phyloP scores from a whole-genome alignment of 1,140 invertebrate species.

The Papilio xuthus region DNA sequence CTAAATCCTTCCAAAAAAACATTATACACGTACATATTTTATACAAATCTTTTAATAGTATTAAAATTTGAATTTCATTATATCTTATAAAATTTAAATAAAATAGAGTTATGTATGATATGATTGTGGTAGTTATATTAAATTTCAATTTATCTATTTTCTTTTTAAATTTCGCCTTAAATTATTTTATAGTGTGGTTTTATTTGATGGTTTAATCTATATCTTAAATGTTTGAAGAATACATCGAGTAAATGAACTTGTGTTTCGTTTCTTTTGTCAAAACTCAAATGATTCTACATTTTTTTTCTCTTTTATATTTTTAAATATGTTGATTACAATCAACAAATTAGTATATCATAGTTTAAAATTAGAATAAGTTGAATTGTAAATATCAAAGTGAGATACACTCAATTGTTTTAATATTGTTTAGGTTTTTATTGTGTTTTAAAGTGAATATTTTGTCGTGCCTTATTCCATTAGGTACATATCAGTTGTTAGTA shows the following conservation, averaged over 20 bases:
- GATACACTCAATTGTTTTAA: constrained; percentile 5
- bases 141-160: too few species aligned
- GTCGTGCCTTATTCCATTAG: constrained; percentile 35
- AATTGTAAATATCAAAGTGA: constrained; percentile 25
- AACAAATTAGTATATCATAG: not conserved
- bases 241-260: too few species aligned
- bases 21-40: not conserved
- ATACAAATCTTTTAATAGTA: not conserved
- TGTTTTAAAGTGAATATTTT: constrained; percentile 17
- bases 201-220: too few species aligned
- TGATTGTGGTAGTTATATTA: not conserved
- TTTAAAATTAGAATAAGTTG: not conserved
- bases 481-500: constrained; percentile 21
- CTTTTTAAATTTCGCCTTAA: too few species aligned
- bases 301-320: not conserved
- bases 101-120: not conserved
- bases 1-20: not conserved
- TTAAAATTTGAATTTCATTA: not conserved
- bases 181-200: too few species aligned
- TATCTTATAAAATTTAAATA: not conserved
- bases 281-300: not conserved
- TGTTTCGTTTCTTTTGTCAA: not conserved
- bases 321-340: not conserved
- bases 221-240: too few species aligned
- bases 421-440: constrained; percentile 1